These are phyloP conservation scores for Prunella fulvescens DNA, from an alignment of 2,113 vertebrate genomes.

Conservation along the genomic window DNA sequence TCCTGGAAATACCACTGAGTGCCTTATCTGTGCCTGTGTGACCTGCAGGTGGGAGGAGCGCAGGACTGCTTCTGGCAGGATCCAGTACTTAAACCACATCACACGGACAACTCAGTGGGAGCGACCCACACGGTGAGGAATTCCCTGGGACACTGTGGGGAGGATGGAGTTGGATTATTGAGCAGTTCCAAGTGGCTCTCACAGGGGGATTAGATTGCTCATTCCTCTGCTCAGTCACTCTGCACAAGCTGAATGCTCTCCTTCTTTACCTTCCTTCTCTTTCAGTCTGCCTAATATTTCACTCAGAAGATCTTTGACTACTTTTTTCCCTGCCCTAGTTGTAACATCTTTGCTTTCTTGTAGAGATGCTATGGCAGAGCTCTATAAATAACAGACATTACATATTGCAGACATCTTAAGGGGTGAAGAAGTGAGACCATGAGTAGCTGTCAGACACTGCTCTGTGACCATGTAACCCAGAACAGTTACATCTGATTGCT, in stretches of 20 bases:
- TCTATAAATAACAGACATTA: neutral
- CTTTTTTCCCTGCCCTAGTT: neutral
- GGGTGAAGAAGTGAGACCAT: neutral
- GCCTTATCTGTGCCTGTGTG: conserved; percentile 61
- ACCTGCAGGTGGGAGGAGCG: conserved; percentile 91
- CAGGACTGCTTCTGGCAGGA: conserved; percentile 91
- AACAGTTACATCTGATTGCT: neutral
- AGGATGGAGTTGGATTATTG: neutral
- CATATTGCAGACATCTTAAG: neutral
- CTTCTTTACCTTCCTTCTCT: neutral
- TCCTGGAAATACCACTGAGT: conserved; percentile 52
- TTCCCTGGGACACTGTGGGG: neutral
- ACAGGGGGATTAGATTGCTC: neutral
- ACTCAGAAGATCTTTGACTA: neutral
- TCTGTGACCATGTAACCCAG: neutral
- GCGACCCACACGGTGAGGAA: conserved; percentile 86
- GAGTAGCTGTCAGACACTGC: neutral
- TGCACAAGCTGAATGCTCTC: neutral
- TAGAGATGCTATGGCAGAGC: neutral
- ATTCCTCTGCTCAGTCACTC: neutral
- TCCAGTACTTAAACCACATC: conserved; percentile 96
- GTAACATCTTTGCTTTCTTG: neutral
- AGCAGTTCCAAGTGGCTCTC: neutral
- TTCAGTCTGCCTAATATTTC: neutral
- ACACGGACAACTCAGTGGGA: conserved; percentile 95